Base-by-base conservation (phyloP, 2,888 invertebrate genomes). In the Drosophila rellima region DNA sequence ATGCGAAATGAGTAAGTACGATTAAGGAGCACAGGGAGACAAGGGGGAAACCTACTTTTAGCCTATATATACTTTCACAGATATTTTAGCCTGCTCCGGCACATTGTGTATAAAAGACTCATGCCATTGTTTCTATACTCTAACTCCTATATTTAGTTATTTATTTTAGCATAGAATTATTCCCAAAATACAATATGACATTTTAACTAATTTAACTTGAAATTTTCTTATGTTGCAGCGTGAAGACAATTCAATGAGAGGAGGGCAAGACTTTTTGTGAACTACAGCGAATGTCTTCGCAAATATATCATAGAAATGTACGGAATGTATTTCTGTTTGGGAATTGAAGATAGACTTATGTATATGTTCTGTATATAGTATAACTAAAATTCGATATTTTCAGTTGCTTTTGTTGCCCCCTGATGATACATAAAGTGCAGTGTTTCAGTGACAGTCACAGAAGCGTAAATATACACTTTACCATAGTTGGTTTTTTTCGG, bases 401-500 rank as follows among this genome's bases (percentile, higher is more conserved):
- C 33, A 20, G 26, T 18, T 51, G 51, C 33, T 54, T 29, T 33
- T 42, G 50, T 18, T 67, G 57, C 64, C 86, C 89, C 89, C 69
- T 40, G 60, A 70, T 74, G 84, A 83, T 80, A 70, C 75, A 87
- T 87, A 80, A 83, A 88, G 87, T 83, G 89, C 87, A 83, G 78
- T 83, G 73, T 72, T 68, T 67, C 56, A 44, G 87, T 70, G 72
- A 61, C 83, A 64, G 54, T 52, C 40, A 15, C 40, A 68, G 62
- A 54, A 80, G 74, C 84, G 75, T 60, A 69, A 77, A 80, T 72
- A 70, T 78, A 69, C 78, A 80, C 81, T 70, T 69, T 63, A n/a
- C n/a, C n/a, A n/a, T n/a, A 52, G 57, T 57, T 52, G 37, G 50
- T 40, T 42, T 57, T 70, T 68, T 70, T 70, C 31, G 37, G 51